Conservation (phyloP, 2,113 vertebrate species). For the Dipodomys spectabilis region DNA sequence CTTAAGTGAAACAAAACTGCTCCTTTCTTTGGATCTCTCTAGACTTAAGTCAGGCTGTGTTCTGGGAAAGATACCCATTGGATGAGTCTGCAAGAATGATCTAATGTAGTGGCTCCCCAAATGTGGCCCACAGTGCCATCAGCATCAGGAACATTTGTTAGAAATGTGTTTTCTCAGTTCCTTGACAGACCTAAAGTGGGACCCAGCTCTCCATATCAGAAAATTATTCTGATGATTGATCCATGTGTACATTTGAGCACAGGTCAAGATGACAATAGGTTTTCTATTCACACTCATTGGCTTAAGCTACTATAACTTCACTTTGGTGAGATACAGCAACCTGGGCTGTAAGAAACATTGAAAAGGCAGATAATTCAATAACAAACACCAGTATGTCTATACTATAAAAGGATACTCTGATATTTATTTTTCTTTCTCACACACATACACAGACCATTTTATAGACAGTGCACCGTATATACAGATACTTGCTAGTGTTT, state of each 20-base stretch:
- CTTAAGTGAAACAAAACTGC: conserved; percentile 45
- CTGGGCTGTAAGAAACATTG: not conserved
- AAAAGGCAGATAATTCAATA: not conserved
- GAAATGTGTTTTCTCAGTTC: not conserved
- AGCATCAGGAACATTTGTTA: not conserved
- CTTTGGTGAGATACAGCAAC: not conserved
- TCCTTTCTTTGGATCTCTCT: conserved; percentile 44
- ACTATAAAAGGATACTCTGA: not conserved
- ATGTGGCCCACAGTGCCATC: not conserved
- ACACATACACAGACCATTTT: not conserved
- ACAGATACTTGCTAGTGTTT: not conserved
- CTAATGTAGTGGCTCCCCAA: not conserved
- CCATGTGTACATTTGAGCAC: not conserved
- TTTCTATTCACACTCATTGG: not conserved
- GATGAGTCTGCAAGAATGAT: not conserved
- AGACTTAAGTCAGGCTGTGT: not conserved
- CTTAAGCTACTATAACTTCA: not conserved
- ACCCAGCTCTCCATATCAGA: not conserved
- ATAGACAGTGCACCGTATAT: not conserved
- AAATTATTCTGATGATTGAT: not conserved
- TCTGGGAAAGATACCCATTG: not conserved
- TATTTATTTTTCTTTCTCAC: not conserved
- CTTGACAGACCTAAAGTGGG: not conserved
- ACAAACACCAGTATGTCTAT: not conserved
- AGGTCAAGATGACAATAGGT: not conserved